phyloP scores from a whole-genome alignment of 2,888 invertebrate species.

The Syritta pipiens region DNA sequence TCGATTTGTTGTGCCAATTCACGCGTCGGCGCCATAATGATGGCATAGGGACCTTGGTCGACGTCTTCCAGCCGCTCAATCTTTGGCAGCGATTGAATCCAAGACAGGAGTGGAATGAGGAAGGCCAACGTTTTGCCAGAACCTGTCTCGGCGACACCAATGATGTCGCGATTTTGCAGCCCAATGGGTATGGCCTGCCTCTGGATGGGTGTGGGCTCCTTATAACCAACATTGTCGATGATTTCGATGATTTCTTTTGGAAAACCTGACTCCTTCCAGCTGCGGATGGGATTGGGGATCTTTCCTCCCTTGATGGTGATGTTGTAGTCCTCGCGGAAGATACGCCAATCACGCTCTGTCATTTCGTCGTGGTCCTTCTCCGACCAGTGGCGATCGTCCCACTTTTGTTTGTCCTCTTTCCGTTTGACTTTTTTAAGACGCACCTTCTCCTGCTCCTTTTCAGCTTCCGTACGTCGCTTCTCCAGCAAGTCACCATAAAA shows the following conservation, averaged over 20 bases:
- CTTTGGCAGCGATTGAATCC: constrained; percentile 99
- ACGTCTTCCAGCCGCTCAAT: constrained; percentile 94
- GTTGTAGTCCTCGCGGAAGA: constrained; percentile 99
- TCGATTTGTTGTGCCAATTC: constrained; percentile 99
- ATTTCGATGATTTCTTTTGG: constrained; percentile 95
- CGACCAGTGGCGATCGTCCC: constrained; percentile 99
- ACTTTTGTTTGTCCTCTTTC: constrained; percentile 98
- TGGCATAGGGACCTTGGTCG: constrained; percentile 98
- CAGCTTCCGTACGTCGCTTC: constrained; percentile 95
- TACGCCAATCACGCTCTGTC: constrained; percentile 99
- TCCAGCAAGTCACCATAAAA: constrained; percentile 98
- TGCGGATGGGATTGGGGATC: constrained; percentile 97
- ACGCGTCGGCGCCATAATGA: constrained; percentile 99
- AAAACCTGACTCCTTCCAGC: constrained; percentile 96
- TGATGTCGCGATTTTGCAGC: constrained; percentile 95
- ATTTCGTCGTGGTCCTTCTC: constrained; percentile 96
- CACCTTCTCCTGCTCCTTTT: constrained; percentile 97
- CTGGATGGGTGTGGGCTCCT: constrained; percentile 99
- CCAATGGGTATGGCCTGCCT: constrained; percentile 99
- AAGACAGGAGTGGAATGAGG: constrained; percentile 96
- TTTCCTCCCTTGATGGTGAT: constrained; percentile 98
- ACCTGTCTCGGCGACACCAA: constrained; percentile 99
- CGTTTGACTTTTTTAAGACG: constrained; percentile 94
- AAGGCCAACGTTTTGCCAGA: constrained; percentile 99
- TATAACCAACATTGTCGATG: constrained; percentile 96